Evolutionary conservation across 2,888 invertebrate genomes (phyloP), one percentile per base, ranked within the genome.

Genomic region (Fragum whitleyi): DNA sequence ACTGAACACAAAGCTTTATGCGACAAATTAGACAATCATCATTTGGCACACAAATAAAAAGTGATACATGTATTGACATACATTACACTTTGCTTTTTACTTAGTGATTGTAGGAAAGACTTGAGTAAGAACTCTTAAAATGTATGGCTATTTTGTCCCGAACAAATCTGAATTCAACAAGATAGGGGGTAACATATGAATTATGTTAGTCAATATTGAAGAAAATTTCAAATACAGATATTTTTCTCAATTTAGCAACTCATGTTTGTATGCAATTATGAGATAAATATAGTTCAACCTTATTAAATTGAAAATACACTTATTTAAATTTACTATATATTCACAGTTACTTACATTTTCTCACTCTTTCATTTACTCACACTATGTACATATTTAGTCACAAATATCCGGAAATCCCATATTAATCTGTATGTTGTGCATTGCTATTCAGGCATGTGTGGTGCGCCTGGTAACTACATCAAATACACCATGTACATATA

Each of bases 261-360:
- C 47, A 47, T 47, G 5, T n/a, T n/a, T n/a, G n/a, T n/a, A n/a
- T n/a, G n/a, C n/a, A n/a, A n/a, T n/a, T n/a, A n/a, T n/a, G n/a
- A n/a, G n/a, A n/a, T n/a, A n/a, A n/a, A n/a, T n/a, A n/a, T n/a
- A n/a, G n/a, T n/a, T n/a, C n/a, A n/a, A n/a, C n/a, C n/a, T 47
- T 47, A 47, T n/a, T 47, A 47, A 47, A 47, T n/a, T 47, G n/a
- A 47, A n/a, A 47, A 47, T 47, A 47, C 47, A 47, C 47, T 47
- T 47, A 19, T 47, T 47, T 47, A 14, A 5, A 47, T n/a, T 47
- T 47, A 19, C 47, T 14, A 47, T 47, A 47, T 47, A 47, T 47
- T 47, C 47, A 47, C n/a, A 47, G 5, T 47, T 47, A 47, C 47
- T 47, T n/a, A 47, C n/a, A 47, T 47, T 47, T 47, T 47, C 47